Evolutionary conservation across 2,888 invertebrate genomes (phyloP).

Genomic region (Nudaria mundana): DNA sequence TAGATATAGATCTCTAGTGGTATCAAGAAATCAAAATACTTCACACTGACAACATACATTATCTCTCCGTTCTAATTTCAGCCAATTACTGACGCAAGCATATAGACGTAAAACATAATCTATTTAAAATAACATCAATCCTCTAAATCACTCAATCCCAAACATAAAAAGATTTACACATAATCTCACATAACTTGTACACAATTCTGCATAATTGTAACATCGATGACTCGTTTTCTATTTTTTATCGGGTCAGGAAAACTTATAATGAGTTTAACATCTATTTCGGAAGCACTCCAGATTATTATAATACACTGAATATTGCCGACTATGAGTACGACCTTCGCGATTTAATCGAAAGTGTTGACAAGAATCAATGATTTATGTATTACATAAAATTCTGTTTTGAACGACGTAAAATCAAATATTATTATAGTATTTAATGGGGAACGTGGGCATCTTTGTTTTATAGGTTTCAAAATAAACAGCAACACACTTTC

Average conservation of each 20-base stretch:
- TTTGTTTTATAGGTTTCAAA: constrained; percentile 58
- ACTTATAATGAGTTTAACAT: constrained; percentile 69
- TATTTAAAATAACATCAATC: constrained; percentile 25
- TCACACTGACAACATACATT: constrained; percentile 5
- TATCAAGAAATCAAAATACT: neutral
- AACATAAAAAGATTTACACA: constrained; percentile 39
- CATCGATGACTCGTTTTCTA: constrained; percentile 69
- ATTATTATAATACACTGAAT: constrained; percentile 65
- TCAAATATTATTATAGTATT: constrained; percentile 62
- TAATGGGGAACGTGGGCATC: constrained; percentile 55
- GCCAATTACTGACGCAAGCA: constrained; percentile 27
- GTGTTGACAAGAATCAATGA: constrained; percentile 70
- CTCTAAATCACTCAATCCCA: constrained; percentile 44
- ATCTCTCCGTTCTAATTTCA: constrained; percentile 21
- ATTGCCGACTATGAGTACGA: constrained; percentile 48
- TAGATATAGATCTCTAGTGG: no score
- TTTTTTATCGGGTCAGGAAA: constrained; percentile 70
- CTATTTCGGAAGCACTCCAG: constrained; percentile 71
- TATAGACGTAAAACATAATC: constrained; percentile 18
- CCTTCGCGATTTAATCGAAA: constrained; percentile 74
- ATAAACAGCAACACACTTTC: constrained; percentile 44
- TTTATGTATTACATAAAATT: constrained; percentile 67
- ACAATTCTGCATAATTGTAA: constrained; percentile 52
- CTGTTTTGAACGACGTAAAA: constrained; percentile 61
- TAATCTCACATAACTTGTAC: constrained; percentile 33